Percentiles rank a stretch among this genome's conserved stretches.
These are phyloP conservation scores for Cinclus mexicanus DNA, from an alignment of 2,113 vertebrate species.

Conservation along the genomic window DNA sequence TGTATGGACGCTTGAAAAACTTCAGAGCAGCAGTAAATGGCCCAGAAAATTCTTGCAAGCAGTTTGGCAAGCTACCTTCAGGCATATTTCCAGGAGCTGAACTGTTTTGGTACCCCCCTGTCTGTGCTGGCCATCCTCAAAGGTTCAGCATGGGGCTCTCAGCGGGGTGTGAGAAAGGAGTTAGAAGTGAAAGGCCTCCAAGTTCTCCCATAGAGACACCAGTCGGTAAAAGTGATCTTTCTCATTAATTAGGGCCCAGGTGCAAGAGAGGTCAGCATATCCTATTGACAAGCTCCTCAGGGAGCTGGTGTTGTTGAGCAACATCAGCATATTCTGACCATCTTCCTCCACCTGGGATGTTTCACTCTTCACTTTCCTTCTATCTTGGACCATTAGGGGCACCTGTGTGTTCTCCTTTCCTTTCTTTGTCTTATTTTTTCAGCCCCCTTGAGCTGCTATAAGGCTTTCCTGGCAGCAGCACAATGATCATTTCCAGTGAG, in stretches of 20 bases:
- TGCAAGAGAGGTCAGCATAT: not conserved
- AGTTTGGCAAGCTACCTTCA: not conserved
- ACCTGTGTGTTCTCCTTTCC: not conserved
- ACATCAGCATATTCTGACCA: not conserved
- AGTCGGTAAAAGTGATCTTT: not conserved
- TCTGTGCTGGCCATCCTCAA: not conserved
- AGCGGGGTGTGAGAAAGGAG: not conserved
- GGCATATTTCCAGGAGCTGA: not conserved
- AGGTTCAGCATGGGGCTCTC: not conserved
- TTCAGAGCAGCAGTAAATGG: not conserved
- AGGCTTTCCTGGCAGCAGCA: not conserved
- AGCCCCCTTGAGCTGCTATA: fast-evolving
- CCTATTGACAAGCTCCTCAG: fast-evolving
- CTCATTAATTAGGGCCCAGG: not conserved
- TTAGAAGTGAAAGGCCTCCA: not conserved
- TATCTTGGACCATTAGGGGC: not conserved
- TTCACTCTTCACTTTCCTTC: not conserved
- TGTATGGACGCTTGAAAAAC: not conserved
- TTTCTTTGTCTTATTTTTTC: not conserved
- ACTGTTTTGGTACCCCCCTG: fast-evolving
- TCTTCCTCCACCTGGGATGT: not conserved
- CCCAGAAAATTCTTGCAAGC: not conserved
- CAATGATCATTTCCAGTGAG: too few relatives aligned
- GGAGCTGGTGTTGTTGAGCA: not conserved
- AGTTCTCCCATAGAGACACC: not conserved